Base-by-base conservation (phyloP, 64 coral and sea anemone genomes). In the Porites lutea region DNA sequence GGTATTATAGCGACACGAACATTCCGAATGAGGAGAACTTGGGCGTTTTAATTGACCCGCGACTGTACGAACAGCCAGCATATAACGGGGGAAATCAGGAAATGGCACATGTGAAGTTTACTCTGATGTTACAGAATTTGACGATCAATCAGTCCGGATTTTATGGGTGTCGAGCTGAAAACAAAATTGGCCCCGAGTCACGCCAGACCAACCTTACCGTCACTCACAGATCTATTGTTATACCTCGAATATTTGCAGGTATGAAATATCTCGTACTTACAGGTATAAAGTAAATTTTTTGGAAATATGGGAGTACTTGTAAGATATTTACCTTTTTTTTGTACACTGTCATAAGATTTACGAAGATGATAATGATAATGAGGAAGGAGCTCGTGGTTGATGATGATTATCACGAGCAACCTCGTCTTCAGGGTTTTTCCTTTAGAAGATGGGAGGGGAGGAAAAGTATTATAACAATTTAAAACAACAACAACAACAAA, bases 111-210 rank as follows among this genome's bases (percentile, higher is more conserved):
- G 63, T 57, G 12, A 66, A 21, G 4, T 87, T 87, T 48, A 11
- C 48, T 13, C 74, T 87, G 20, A 18, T 11, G 12, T 61, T 93
- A 2, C 27, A 49, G 64, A 68, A 87, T 49, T 13, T 79, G 59
- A 87, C 82, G 1, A 61, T 78, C 4, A 15, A n/a, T 8, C 59
- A 93, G 15, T 62, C 59, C 14, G 91, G 91, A 37, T 12, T 3
- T 11, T 93, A 93, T 78, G 65, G 5, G 4, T 93, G 91, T 79
- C 13, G 79, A 18, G 83, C 61, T 65, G 13, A 27, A 48, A 93
- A 76, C 59, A 12, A 4, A 3, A 65, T 87, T 13, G 70, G 82
- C 0, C 14, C 11, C 6, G 52, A 9, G 1, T 14, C 5, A 4
- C 27, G 52, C 15, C 15, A 19, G 48, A 70, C 82, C 16, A 66